A percentile compares a stretch with the other conserved stretches of the same genome.
Conservation (phyloP, 2,113 vertebrate genomes). For the Ptychochromis oligacanthus region DNA sequence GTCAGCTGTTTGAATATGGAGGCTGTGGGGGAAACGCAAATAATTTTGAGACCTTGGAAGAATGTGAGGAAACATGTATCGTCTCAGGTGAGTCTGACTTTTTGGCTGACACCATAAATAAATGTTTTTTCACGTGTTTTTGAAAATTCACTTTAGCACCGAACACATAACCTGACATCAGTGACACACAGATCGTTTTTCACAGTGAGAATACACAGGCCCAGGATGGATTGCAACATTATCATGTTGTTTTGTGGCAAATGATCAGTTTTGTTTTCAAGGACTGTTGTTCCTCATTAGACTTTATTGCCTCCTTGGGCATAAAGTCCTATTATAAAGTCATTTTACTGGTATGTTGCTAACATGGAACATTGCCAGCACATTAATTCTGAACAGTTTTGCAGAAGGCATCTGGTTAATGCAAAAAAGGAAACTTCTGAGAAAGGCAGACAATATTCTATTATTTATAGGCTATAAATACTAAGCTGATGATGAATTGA, state of each 20-base stretch:
- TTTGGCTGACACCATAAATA: not conserved
- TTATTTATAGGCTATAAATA: conserved; percentile 18
- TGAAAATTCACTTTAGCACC: not conserved
- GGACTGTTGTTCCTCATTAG: conserved; percentile 47
- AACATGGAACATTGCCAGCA: conserved; percentile 42
- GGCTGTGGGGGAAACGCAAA: conserved; percentile 93
- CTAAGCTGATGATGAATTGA: conserved; percentile 7
- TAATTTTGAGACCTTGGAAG: conserved; percentile 84
- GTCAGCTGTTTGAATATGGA: conserved; percentile 87
- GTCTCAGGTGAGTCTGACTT: conserved; percentile 73
- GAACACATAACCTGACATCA: not conserved
- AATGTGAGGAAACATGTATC: conserved; percentile 83
- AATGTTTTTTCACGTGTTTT: not conserved
- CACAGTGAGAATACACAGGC: not conserved
- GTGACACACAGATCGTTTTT: not conserved
- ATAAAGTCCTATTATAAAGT: conserved; percentile 56
- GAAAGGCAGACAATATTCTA: not conserved
- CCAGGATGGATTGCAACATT: not conserved
- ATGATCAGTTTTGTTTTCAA: conserved; percentile 35
- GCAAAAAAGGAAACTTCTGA: not conserved
- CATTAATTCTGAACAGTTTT: conserved; percentile 50
- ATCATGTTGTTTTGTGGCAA: conserved; percentile 10
- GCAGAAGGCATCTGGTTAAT: conserved; percentile 49
- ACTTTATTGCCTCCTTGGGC: conserved; percentile 51
- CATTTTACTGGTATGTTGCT: conserved; percentile 38